These are phyloP conservation scores for Empis stercorea DNA, from an alignment of 2,888 invertebrate genomes.

Conservation along the genomic window DNA sequence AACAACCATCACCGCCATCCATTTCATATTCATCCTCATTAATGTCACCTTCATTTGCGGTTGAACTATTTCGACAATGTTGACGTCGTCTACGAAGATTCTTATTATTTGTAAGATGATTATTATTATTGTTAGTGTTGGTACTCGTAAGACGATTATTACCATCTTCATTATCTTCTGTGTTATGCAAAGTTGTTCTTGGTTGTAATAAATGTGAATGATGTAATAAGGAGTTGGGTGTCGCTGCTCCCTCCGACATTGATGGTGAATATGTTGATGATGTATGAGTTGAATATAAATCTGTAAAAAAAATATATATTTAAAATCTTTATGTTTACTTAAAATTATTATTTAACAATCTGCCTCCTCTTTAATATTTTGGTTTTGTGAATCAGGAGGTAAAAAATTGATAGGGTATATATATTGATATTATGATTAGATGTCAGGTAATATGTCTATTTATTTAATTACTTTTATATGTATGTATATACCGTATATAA, in stretches of 20 bases:
- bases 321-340: no score
- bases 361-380: no score
- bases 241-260: conserved; percentile 31
- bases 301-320: neutral
- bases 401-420: no score
- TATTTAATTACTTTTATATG: no score
- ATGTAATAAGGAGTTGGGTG: conserved; percentile 12
- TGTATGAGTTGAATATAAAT: conserved; percentile 31
- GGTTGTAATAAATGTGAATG: conserved; percentile 12
- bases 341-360: no score
- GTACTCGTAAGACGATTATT: conserved; percentile 16
- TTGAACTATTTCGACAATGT: conserved; percentile 14
- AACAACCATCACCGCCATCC: conserved; percentile 7
- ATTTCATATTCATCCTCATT: conserved; percentile 13
- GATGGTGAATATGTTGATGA: conserved; percentile 37
- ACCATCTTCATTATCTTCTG: conserved; percentile 6
- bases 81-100: conserved; percentile 11
- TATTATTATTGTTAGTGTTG: conserved; percentile 2
- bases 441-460: no score
- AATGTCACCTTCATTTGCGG: conserved; percentile 10
- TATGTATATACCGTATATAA: no score
- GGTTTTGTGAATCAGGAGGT: no score
- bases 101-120: no score
- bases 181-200: no score
- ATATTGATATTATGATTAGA: no score